A percentile compares a stretch with the other conserved stretches of the same genome.
phyloP scores from a whole-genome alignment of 2,797 vertebrate genomes.

The Leptatherina wallacei region DNA sequence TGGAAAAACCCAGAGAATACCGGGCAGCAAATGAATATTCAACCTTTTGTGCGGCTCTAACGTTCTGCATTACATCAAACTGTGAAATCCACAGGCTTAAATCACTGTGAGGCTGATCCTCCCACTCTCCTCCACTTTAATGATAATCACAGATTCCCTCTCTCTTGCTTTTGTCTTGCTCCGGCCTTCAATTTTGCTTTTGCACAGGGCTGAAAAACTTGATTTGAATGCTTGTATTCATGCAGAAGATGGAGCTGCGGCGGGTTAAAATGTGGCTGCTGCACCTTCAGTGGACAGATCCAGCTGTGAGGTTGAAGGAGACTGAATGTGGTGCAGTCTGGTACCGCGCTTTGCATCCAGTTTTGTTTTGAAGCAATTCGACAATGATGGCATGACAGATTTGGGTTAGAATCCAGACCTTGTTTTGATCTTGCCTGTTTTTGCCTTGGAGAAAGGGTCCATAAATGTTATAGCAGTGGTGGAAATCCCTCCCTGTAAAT shows the following conservation, averaged over 20 bases:
- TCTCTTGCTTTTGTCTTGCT: slow-evolving; percentile 32
- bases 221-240: slow-evolving; percentile 33
- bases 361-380: slow-evolving; percentile 47
- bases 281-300: slow-evolving; percentile 40
- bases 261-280: slow-evolving; percentile 21
- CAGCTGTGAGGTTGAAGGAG: slow-evolving; percentile 21
- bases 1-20: slow-evolving; percentile 19
- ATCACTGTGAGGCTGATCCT: slow-evolving; percentile 38
- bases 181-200: slow-evolving; percentile 40
- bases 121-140: slow-evolving; percentile 51
- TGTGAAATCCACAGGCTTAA: slow-evolving; percentile 37
- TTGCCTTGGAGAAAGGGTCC: slow-evolving; percentile 58
- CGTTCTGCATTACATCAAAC: slow-evolving; percentile 37
- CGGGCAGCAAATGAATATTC: slow-evolving; percentile 18
- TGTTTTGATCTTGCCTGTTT: slow-evolving; percentile 58
- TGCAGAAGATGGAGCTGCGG: slow-evolving; percentile 9
- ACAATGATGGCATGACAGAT: slow-evolving; percentile 59
- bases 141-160: slow-evolving; percentile 53
- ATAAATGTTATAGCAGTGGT: slow-evolving; percentile 58
- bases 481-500: slow-evolving; percentile 65
- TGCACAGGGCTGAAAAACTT: slow-evolving; percentile 13
- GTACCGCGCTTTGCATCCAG: slow-evolving; percentile 22
- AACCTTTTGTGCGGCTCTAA: slow-evolving; percentile 26
- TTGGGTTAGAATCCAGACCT: slow-evolving; percentile 64
- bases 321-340: slow-evolving; percentile 6